A percentile compares a stretch with the other conserved stretches of the same genome.
These are phyloP conservation scores for Anguilla megastoma DNA, from an alignment of 2,797 vertebrate species.

Conservation along the genomic window DNA sequence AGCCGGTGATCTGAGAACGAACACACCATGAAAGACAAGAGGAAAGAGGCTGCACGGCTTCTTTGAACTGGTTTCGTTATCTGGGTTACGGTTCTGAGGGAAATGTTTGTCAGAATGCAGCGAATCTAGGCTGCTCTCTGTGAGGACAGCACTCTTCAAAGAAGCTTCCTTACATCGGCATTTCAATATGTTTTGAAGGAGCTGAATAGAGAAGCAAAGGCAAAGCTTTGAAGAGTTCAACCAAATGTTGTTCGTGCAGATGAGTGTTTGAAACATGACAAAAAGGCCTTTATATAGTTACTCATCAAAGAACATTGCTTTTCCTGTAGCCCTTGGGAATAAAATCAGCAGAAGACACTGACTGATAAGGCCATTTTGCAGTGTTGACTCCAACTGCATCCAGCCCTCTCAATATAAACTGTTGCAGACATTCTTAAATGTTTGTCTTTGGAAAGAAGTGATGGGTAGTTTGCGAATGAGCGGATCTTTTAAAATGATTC, in stretches of 20 bases:
- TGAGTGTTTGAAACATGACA: not conserved
- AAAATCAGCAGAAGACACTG: not conserved
- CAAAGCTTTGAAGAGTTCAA: not conserved
- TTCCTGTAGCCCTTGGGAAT: not conserved
- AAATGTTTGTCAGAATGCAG: not conserved
- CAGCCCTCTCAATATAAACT: not conserved
- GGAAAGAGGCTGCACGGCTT: not conserved
- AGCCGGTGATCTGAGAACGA: slow-evolving; percentile 10
- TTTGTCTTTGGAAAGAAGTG: not conserved
- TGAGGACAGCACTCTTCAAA: not conserved
- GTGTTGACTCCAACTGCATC: not conserved
- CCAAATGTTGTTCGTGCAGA: slow-evolving; percentile 6
- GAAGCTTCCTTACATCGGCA: not conserved
- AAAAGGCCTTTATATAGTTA: not conserved
- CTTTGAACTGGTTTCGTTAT: not conserved
- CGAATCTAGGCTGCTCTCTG: not conserved
- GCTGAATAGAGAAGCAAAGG: not conserved
- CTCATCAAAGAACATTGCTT: not conserved
- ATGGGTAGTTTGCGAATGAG: not conserved
- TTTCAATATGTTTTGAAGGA: not conserved
- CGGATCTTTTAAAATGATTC: not conserved
- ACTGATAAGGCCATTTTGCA: not conserved
- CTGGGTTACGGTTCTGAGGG: not conserved
- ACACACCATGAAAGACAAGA: not conserved
- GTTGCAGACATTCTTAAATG: not conserved